Conservation (phyloP, 2,888 invertebrate genomes). For the Microchrysa polita region DNA sequence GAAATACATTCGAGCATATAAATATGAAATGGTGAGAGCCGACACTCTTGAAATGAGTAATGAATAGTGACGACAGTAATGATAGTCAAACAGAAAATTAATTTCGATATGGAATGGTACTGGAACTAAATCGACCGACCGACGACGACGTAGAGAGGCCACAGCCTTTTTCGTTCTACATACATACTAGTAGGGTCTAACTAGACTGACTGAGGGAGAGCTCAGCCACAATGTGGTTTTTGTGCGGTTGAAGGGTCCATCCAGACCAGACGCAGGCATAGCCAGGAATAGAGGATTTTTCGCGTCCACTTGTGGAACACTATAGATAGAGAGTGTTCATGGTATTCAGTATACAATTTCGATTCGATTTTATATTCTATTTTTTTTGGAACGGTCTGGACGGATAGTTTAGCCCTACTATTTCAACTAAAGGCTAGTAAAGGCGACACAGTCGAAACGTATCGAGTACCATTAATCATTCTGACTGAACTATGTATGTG, state of each 20-base stretch:
- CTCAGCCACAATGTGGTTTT: constrained; percentile 24
- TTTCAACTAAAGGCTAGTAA: no score
- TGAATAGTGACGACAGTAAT: constrained; percentile 41
- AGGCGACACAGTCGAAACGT: no score
- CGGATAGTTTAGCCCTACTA: constrained; percentile 9
- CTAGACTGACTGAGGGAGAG: neutral
- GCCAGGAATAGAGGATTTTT: no score
- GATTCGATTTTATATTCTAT: neutral
- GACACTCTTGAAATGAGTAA: constrained; percentile 30
- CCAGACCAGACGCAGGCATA: neutral
- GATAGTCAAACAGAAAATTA: constrained; percentile 41
- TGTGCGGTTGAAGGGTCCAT: constrained; percentile 24
- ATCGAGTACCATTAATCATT: constrained; percentile 30
- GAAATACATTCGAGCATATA: constrained; percentile 12
- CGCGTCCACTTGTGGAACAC: constrained; percentile 33
- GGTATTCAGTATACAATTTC: constrained; percentile 23
- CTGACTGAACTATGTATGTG: neutral
- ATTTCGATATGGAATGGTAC: constrained; percentile 33
- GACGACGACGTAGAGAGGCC: no score
- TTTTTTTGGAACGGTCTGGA: constrained; percentile 5
- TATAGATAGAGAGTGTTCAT: no score
- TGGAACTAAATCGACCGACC: no score
- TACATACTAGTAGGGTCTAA: no score
- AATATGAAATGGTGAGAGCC: neutral
- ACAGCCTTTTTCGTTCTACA: no score